Evolutionary conservation across 1,140 invertebrate species (phyloP), one percentile per base, ranked within the genome.

Genomic region (Andricus grossulariae): DNA sequence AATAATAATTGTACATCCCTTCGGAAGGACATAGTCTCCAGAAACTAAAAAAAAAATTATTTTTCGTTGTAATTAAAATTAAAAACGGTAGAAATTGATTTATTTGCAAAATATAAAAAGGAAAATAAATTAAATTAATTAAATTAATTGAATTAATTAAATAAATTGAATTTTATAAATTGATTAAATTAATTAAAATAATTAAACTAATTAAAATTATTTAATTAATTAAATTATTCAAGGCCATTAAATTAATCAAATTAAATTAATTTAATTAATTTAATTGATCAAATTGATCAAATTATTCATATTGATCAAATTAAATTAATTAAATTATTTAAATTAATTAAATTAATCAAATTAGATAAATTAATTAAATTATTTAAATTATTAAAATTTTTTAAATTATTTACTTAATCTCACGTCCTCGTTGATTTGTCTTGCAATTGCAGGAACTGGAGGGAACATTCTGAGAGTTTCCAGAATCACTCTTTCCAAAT

Each of bases 401-500:
- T 16, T 1, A 32, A 32, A 32, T 74, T 54, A 83, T 88, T 92
- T 93, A 95, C 94, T 93, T 83, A 96, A 85, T 84, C 93, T 93
- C 3, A 96, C 89, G 75, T 97, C 95, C 84, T 96, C 92, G 72
- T 94, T 94, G 2, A 96, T 83, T 75, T 94, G 90, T 80, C 96
- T 91, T 4, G 95, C 95, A 84, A 97, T 96, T 19, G 95, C 89
- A 3, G 96, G 96, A 71, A 97, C 96, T 78, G 96, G 95, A 57
- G 96, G 96, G 88, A 94, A 97, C 89, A 96, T 88, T 78, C 95
- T 92, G 5, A 96, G 86, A 0, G 95, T 94, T 88, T 96, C 95
- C 90, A 96, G 94, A 55, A 97, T 93, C 60, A 95, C 95, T 80
- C 95, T 93, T 87, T 97, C 96, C 32, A 97, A 88, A 82, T 97